Conservation (phyloP, 2,888 invertebrate species). For the Lasioglossum zephyrum region DNA sequence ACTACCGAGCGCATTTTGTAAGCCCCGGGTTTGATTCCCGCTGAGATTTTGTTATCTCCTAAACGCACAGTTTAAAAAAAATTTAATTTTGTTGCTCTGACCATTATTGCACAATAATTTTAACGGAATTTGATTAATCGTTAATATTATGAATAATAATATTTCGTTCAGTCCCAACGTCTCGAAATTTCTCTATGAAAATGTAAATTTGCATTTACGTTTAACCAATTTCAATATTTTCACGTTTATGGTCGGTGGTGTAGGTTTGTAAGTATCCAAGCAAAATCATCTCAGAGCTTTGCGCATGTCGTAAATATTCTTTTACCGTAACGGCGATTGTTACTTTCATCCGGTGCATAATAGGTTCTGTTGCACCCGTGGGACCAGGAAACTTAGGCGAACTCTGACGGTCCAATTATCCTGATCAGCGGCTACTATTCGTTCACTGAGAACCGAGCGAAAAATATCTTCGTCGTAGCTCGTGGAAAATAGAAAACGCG, state of each 20-base stretch:
- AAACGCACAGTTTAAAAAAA: too few species aligned
- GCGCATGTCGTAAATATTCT: not conserved
- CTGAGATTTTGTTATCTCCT: too few species aligned
- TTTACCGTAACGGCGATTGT: not conserved
- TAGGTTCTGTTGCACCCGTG: conserved; percentile 41
- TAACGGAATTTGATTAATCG: not conserved
- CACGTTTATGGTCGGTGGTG: not conserved
- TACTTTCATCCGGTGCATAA: conserved; percentile 5
- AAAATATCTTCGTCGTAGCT: not conserved
- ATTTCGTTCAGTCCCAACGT: too few species aligned
- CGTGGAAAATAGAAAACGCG: not conserved
- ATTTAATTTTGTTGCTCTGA: not conserved
- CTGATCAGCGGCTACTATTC: conserved; percentile 5
- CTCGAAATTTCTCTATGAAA: too few species aligned
- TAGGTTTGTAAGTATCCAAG: not conserved
- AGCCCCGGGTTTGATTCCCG: too few species aligned
- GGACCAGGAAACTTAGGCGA: conserved; percentile 52
- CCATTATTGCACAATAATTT: not conserved
- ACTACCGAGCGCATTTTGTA: too few species aligned
- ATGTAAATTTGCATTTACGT: too few species aligned
- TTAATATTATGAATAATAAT: too few species aligned
- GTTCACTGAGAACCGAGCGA: not conserved
- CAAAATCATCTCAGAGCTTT: not conserved
- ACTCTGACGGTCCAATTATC: conserved; percentile 47
- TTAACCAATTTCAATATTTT: not conserved